Percentiles rank a stretch among this genome's conserved stretches.
These are phyloP conservation scores for Lycodopsis pacificus DNA, from an alignment of 2,797 vertebrate genomes.

Conservation along the genomic window DNA sequence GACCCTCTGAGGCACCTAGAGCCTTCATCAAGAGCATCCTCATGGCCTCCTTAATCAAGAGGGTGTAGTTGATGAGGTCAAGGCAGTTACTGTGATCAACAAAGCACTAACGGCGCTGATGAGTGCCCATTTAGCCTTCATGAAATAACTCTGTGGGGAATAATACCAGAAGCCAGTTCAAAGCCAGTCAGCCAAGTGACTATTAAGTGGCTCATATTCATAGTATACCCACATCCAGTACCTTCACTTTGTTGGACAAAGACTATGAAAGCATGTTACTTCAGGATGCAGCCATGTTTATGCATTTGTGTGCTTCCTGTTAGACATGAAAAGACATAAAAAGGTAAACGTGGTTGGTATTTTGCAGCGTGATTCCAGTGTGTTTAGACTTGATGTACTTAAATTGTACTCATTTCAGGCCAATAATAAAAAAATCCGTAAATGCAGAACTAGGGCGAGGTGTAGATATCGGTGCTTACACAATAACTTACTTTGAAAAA, in stretches of 20 bases:
- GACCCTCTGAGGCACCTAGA: not conserved
- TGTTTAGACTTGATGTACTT: not conserved
- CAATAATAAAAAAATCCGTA: not conserved
- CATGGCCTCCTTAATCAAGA: conserved; percentile 3
- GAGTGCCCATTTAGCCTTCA: not conserved
- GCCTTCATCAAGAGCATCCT: not conserved
- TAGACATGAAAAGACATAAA: not conserved
- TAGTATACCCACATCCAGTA: not conserved
- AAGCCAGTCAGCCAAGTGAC: not conserved
- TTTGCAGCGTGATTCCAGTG: not conserved
- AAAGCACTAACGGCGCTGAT: not conserved
- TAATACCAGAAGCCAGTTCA: not conserved
- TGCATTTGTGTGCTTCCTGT: not conserved
- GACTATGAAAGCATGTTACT: not conserved
- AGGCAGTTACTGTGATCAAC: not conserved
- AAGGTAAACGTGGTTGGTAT: not conserved
- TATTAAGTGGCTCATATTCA: not conserved
- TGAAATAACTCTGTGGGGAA: not conserved
- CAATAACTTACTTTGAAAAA: not conserved
- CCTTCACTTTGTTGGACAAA: not conserved
- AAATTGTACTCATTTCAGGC: not conserved
- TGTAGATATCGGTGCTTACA: not conserved
- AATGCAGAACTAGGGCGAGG: not conserved
- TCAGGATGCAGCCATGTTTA: not conserved
- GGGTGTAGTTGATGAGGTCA: conserved; percentile 12